phyloP scores from a whole-genome alignment of 1,140 invertebrate species.

The Galleria mellonella region DNA sequence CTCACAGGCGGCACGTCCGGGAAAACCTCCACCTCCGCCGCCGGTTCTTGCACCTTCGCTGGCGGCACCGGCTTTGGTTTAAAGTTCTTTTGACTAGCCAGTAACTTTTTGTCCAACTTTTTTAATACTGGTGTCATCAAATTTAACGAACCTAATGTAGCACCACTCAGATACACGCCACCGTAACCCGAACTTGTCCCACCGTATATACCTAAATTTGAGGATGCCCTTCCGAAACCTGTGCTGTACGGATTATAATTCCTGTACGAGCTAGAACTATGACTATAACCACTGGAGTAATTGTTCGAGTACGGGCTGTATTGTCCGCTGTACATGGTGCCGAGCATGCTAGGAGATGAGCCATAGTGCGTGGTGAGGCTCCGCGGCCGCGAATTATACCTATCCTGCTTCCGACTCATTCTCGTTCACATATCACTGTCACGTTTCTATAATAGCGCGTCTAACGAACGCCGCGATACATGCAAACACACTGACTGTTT shows the following conservation, averaged over 20 bases:
- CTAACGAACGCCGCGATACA: constrained; percentile 37
- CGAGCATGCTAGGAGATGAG: constrained; percentile 54
- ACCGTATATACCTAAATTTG: constrained; percentile 73
- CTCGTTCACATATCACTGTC: constrained; percentile 38
- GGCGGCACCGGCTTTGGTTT: constrained; percentile 56
- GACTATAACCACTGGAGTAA: constrained; percentile 47
- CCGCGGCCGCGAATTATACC: constrained; percentile 51
- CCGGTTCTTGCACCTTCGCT: constrained; percentile 28
- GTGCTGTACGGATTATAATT: constrained; percentile 70
- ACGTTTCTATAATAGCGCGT: constrained; percentile 13
- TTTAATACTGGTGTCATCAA: constrained; percentile 72
- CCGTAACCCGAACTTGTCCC: constrained; percentile 79
- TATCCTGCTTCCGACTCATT: constrained; percentile 65
- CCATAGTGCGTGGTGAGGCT: constrained; percentile 54
- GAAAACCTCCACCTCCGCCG: constrained; percentile 12
- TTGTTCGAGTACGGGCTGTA: constrained; percentile 43
- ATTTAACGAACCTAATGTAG: constrained; percentile 67
- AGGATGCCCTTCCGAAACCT: constrained; percentile 44
- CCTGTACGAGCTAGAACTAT: constrained; percentile 52
- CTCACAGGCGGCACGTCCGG: constrained; percentile 37
- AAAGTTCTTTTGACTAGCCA: constrained; percentile 65
- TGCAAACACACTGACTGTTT: constrained; percentile 60
- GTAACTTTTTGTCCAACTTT: constrained; percentile 66
- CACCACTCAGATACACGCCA: constrained; percentile 74
- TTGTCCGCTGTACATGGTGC: constrained; percentile 46